These are phyloP conservation scores for Orthosia incerta DNA, from an alignment of 2,888 invertebrate genomes.

Conservation along the genomic window DNA sequence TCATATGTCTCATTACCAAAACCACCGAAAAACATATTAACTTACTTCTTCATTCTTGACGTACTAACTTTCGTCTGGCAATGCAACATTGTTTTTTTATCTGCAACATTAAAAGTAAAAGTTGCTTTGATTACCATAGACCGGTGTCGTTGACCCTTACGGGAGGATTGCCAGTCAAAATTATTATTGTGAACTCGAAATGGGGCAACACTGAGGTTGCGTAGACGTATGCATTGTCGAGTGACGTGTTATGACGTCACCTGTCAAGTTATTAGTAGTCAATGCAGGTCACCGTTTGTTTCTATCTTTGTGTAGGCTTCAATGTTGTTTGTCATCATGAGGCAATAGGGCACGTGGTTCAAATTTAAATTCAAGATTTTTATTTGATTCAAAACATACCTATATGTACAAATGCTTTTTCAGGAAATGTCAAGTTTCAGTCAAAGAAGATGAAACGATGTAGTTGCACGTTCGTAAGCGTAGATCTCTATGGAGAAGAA, in stretches of 20 bases:
- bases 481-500: no score
- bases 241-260: slow-evolving; percentile 52
- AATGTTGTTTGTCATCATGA: slow-evolving; percentile 17
- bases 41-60: neutral
- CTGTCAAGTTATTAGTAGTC: slow-evolving; percentile 52
- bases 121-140: slow-evolving; percentile 59
- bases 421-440: no score
- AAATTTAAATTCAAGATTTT: no score
- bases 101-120: slow-evolving; percentile 69
- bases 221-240: slow-evolving; percentile 8
- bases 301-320: slow-evolving; percentile 34
- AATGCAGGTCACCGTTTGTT: slow-evolving; percentile 28
- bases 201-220: slow-evolving; percentile 48
- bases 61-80: neutral
- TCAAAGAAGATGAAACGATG: no score
- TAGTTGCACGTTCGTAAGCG: no score
- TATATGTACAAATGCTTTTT: no score
- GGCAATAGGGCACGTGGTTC: neutral
- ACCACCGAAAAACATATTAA: neutral
- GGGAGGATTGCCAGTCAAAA: slow-evolving; percentile 35
- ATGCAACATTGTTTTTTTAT: slow-evolving; percentile 22
- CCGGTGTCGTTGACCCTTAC: slow-evolving; percentile 59
- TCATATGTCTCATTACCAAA: neutral
- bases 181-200: slow-evolving; percentile 29
- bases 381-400: no score